A percentile compares a stretch with the other conserved stretches of the same genome.
phyloP scores from a whole-genome alignment of 2,888 invertebrate species.

The Acleris emargana region DNA sequence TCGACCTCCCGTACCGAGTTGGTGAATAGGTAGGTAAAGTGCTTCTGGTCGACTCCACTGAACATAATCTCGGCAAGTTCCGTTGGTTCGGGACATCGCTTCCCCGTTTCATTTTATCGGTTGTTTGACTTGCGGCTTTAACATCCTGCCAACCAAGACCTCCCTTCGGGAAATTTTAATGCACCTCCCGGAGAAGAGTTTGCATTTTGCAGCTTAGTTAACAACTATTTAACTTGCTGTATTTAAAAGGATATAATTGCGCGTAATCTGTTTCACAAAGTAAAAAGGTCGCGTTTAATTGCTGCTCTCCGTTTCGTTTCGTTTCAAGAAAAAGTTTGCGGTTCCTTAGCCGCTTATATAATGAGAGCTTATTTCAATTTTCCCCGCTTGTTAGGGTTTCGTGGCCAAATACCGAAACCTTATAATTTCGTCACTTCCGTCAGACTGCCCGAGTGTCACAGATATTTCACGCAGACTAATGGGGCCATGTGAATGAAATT shows the following conservation, averaged over 20 bases:
- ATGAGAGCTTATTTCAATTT: background rate
- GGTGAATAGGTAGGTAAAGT: conserved; percentile 6
- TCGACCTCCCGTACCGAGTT: background rate
- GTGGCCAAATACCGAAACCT: no score
- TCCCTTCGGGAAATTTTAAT: conserved; percentile 55
- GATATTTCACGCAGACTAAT: no score
- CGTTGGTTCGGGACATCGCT: conserved; percentile 43
- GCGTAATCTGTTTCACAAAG: conserved; percentile 45
- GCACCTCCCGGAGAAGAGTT: conserved; percentile 47
- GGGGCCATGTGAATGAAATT: no score
- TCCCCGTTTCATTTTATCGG: conserved; percentile 49
- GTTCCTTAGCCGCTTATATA: background rate
- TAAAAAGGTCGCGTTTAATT: conserved; percentile 46
- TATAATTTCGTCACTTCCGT: no score
- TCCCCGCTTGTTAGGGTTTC: no score
- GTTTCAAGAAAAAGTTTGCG: background rate
- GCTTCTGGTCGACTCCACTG: conserved; percentile 29
- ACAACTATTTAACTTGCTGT: conserved; percentile 30
- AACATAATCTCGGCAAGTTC: conserved; percentile 46
- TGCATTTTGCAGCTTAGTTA: conserved; percentile 39
- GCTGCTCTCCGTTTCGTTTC: conserved; percentile 18
- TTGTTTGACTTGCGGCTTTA: conserved; percentile 59
- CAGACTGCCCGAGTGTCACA: no score
- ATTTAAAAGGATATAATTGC: conserved; percentile 50
- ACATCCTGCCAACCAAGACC: conserved; percentile 47